Evolutionary conservation across 2,113 vertebrate genomes (phyloP), one percentile per base, ranked within the genome.

Genomic region (Telmatochromis brachygnathus): DNA sequence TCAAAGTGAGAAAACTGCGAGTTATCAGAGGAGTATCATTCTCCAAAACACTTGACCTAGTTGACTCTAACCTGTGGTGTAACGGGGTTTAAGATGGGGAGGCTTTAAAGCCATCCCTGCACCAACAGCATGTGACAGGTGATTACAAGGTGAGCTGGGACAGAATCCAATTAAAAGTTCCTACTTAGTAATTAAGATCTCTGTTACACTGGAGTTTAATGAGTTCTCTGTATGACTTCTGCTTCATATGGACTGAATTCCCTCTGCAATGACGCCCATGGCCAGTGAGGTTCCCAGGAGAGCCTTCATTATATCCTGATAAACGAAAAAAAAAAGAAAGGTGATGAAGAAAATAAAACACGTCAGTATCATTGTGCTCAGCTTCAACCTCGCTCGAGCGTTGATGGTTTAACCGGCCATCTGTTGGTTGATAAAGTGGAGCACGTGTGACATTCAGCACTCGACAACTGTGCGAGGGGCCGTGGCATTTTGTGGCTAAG

Each of bases 161-260:
- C 30, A 37, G 3, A 85, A 93, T 90, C 91, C 94, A 94, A 93
- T 95, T 94, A 94, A 96, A 94, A 89, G 86, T 86, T 95, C 87
- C 90, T 87, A 87, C 87, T 94, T 83, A 91, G 87, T 93, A 91
- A 94, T 93, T 91, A 91, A 86, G 80, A 92, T 82, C 51, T 85
- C 65, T 54, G 55, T 92, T 90, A 86, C 88, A 89, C 55, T 83
- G 53, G 85, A 82, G 55, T 85, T 68, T 9, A 23, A 13, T 55
- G 23, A 85, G 45, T 81, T 88, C 53, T 60, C 19, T 42, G 21
- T 51, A 14, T 49, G 84, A 6, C 17, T 23, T 17, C 42, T 3
- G 13, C 81, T 82, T 85, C n/a, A 62, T 23, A 45, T 10, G 19
- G 39, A 84, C 13, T n/a, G 14, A 83, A 33, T 77, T 4, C 51